Evolutionary conservation across 2,113 vertebrate species (phyloP).

Genomic region (pig (Sus scrofa)): DNA sequence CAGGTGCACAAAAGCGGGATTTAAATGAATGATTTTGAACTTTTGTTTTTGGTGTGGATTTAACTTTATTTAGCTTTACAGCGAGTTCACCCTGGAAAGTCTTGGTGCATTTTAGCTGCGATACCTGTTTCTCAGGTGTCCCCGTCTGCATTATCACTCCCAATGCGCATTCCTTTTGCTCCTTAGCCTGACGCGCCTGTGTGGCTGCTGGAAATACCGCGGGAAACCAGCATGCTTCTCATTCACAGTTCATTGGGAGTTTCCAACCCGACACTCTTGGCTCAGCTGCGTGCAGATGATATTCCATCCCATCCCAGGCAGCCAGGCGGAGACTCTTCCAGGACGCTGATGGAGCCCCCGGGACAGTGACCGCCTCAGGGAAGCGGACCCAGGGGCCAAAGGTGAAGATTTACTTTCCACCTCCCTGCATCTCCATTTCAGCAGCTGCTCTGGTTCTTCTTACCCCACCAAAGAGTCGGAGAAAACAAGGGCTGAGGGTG

Average conservation of each 20-base stretch:
- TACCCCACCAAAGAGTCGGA: no score
- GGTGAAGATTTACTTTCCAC: no score
- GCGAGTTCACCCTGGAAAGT: accelerated
- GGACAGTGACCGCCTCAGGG: no score
- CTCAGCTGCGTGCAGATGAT: not conserved
- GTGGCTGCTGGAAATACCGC: not conserved
- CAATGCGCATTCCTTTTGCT: accelerated
- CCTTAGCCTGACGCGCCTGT: no score
- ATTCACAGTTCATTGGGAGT: no score
- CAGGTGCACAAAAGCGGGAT: not conserved
- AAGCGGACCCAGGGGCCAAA: no score
- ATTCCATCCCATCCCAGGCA: accelerated
- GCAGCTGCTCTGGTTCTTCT: no score
- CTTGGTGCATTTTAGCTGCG: not conserved
- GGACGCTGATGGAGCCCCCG: no score
- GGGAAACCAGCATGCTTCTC: accelerated
- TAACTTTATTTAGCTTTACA: not conserved
- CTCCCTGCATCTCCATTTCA: no score
- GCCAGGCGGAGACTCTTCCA: not conserved
- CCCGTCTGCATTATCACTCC: not conserved
- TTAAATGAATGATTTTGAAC: not conserved
- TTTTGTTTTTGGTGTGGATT: not conserved
- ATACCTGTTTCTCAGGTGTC: not conserved
- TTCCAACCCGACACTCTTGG: not conserved
- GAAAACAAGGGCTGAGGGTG: no score